Percentiles rank a stretch among this genome's conserved stretches.
These are phyloP conservation scores for Halichoeres trimaculatus DNA, from an alignment of 2,113 vertebrate species.

Conservation along the genomic window DNA sequence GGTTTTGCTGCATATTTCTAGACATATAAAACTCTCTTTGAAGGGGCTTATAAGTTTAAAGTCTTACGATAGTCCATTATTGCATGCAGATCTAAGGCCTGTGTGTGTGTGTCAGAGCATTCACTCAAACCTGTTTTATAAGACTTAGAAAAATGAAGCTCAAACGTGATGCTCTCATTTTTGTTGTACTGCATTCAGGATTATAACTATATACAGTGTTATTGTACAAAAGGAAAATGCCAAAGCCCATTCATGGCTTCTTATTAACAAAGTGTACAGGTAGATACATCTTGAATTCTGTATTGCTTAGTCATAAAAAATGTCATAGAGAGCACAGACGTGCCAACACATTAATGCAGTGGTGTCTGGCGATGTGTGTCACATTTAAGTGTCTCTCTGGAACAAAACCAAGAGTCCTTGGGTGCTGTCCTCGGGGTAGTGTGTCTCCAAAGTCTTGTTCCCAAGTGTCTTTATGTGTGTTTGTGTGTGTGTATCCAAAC, in stretches of 20 bases:
- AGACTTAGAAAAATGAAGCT: slow-evolving; percentile 56
- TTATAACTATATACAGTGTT: slow-evolving; percentile 80
- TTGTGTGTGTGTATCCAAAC: slow-evolving; percentile 17
- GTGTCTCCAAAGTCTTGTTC: slow-evolving; percentile 34
- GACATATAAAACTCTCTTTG: slow-evolving; percentile 24
- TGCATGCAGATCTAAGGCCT: slow-evolving; percentile 65
- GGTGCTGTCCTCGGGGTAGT: slow-evolving; percentile 15
- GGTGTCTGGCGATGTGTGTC: slow-evolving; percentile 49
- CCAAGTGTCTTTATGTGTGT: background rate
- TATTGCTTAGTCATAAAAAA: slow-evolving; percentile 68
- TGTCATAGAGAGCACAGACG: slow-evolving; percentile 29
- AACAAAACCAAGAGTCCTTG: slow-evolving; percentile 46
- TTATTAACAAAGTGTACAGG: slow-evolving; percentile 82
- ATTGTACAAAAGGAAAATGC: slow-evolving; percentile 77
- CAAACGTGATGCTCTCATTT: slow-evolving; percentile 61
- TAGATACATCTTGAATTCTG: slow-evolving; percentile 71
- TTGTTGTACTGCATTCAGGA: slow-evolving; percentile 76
- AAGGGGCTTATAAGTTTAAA: slow-evolving; percentile 21
- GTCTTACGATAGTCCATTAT: slow-evolving; percentile 33
- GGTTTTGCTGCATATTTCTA: slow-evolving; percentile 26
- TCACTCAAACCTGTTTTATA: slow-evolving; percentile 51
- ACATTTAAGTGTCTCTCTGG: slow-evolving; percentile 50
- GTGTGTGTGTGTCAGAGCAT: slow-evolving; percentile 34
- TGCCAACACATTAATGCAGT: slow-evolving; percentile 37
- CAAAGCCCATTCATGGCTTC: slow-evolving; percentile 64